These are phyloP conservation scores for Lottia gigantea DNA, from an alignment of 2,888 invertebrate genomes.

Conservation along the genomic window DNA sequence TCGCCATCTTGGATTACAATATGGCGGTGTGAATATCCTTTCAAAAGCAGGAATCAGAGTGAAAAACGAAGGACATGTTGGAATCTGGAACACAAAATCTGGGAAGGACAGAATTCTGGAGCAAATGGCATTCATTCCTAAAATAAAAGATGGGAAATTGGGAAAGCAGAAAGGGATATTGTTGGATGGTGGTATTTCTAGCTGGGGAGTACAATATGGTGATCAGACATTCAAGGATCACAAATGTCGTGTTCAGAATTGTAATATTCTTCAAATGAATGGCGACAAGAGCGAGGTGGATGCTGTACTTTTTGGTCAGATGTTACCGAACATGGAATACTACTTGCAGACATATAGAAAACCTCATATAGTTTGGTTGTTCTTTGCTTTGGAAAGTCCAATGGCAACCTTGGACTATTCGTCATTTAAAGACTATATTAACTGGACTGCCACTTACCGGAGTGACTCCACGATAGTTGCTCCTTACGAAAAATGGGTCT, in stretches of 20 bases:
- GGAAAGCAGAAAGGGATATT: slow-evolving; percentile 37
- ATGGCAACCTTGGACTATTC: slow-evolving; percentile 87
- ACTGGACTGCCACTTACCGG: slow-evolving; percentile 97
- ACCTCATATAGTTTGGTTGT: slow-evolving; percentile 80
- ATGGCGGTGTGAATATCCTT: not conserved
- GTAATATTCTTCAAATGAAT: slow-evolving; percentile 79
- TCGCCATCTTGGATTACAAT: not conserved
- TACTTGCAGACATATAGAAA: slow-evolving; percentile 33
- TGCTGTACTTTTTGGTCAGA: slow-evolving; percentile 78
- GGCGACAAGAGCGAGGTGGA: slow-evolving; percentile 82
- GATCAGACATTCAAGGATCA: slow-evolving; percentile 76
- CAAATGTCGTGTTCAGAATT: slow-evolving; percentile 88
- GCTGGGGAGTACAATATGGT: slow-evolving; percentile 64
- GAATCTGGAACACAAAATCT: slow-evolving; percentile 17
- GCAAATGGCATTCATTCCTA: slow-evolving; percentile 46
- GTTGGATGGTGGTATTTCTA: slow-evolving; percentile 32
- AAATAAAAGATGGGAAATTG: slow-evolving; percentile 17
- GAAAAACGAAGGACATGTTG: not conserved
- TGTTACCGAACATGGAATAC: slow-evolving; percentile 56
- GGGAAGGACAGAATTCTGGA: slow-evolving; percentile 49
- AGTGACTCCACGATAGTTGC: slow-evolving; percentile 94
- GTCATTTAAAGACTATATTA: slow-evolving; percentile 82
- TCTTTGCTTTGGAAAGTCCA: slow-evolving; percentile 94
- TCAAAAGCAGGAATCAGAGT: not conserved
- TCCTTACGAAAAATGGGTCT: slow-evolving; percentile 94